Base-by-base conservation (phyloP, 2,888 invertebrate genomes). In the Empis stercorea region DNA sequence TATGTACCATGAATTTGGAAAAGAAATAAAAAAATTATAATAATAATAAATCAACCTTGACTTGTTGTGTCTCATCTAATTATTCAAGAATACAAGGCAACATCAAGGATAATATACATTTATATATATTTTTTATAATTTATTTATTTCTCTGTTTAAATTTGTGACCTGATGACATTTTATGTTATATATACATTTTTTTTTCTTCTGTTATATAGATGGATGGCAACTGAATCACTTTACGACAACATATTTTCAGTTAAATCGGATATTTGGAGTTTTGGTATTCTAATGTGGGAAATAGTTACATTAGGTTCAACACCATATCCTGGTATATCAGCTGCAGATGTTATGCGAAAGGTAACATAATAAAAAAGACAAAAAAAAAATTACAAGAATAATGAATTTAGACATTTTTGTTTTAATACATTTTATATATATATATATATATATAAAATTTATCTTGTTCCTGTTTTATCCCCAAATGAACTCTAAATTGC, bases 191-290 rank as follows among this genome's bases (percentile, higher is more conserved):
- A n/a, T n/a, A n/a, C n/a, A n/a, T 40, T 27, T 20, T 13, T 11
- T 39, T 5, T 39, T 39, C 10, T 4, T 39, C 3, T 23, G 27
- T 40, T 27, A n/a, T 66, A 2, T 64, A 79, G 93, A 65, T 95
- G 95, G 95, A 94, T 95, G 94, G 91, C 94, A 0, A 91, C 92
- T 0, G 95, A 95, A 62, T 91, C 93, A 2, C 76, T 95, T 2
- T 91, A 88, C 65, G 93, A 95, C 63, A 93, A 93, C 62, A 81
- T 93, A 61, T 95, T 92, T 70, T 89, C 92, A 11, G 82, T 87
- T 2, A 92, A 93, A 68, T 91, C 92, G 2, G 95, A 95, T 64
- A 87, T 94, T 40, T 95, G 94, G 94, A 92, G 93, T 58, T 95
- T 93, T 59, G 94, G 94, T 0, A 84, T 95, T 13, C 74, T 95